Evolutionary conservation across 1,140 invertebrate genomes (phyloP).

Genomic region (Drosophila nannoptera): DNA sequence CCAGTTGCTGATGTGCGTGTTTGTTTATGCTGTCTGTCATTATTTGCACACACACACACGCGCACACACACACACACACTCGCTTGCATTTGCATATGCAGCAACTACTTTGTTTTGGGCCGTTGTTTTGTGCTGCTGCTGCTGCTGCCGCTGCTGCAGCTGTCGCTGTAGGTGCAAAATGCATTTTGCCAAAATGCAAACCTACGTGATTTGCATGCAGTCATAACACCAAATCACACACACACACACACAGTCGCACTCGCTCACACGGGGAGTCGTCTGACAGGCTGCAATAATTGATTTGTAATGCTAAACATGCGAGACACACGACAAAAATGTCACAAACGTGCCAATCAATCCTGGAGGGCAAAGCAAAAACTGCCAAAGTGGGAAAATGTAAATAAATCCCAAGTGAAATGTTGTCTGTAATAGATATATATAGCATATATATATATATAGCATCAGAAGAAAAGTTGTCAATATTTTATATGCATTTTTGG

Average conservation of each 20-base stretch:
- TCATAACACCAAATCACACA: conserved; percentile 26
- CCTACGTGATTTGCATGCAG: conserved; percentile 70
- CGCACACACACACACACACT: conserved; percentile 19
- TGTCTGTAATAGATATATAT: no score
- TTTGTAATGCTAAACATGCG: conserved; percentile 70
- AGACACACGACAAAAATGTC: conserved; percentile 42
- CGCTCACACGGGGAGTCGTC: conserved; percentile 7
- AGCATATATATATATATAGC: no score
- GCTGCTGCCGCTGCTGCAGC: conserved; percentile 38
- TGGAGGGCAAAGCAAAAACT: neutral
- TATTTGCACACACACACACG: conserved; percentile 59
- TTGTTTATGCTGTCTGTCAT: conserved; percentile 74
- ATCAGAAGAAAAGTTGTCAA: no score
- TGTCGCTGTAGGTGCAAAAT: conserved; percentile 67
- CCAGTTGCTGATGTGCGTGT: conserved; percentile 63
- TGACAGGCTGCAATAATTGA: conserved; percentile 61
- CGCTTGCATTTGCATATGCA: conserved; percentile 8
- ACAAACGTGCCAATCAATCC: conserved; percentile 17
- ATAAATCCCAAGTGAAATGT: no score
- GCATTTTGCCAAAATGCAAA: conserved; percentile 76
- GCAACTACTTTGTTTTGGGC: conserved; percentile 31
- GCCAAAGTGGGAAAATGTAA: no score
- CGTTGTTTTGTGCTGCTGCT: no score
- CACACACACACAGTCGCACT: conserved; percentile 6
- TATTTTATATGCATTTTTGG: no score